These are phyloP conservation scores for Bovichtus diacanthus DNA, from an alignment of 2,797 vertebrate genomes.

Conservation along the genomic window DNA sequence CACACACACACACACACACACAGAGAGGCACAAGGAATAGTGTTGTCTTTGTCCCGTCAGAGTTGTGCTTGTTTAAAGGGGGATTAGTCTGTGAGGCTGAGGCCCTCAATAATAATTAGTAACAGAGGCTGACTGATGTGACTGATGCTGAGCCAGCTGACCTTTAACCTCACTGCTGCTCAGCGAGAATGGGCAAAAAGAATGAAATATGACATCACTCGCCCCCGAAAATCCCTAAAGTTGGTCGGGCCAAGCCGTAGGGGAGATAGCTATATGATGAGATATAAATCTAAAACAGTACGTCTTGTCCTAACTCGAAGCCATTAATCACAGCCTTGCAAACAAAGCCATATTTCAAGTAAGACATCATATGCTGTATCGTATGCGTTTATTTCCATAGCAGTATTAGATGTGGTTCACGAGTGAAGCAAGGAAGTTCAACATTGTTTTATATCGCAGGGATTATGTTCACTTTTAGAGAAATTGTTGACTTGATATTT, in stretches of 20 bases:
- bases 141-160: conserved; percentile 74
- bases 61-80: conserved; percentile 76
- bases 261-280: conserved; percentile 37
- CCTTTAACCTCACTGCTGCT: conserved; percentile 70
- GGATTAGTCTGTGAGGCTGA: conserved; percentile 55
- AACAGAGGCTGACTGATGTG: conserved; percentile 78
- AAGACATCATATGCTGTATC: not conserved
- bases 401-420: not conserved
- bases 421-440: conserved; percentile 1
- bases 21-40: conserved; percentile 60
- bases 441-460: not conserved
- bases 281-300: conserved; percentile 16
- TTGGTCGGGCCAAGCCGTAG: conserved; percentile 24
- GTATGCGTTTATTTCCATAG: not conserved
- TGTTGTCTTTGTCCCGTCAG: conserved; percentile 79
- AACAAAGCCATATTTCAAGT: conserved; percentile 8
- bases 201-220: conserved; percentile 75
- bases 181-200: conserved; percentile 50
- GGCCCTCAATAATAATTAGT: conserved; percentile 80
- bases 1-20: conserved; percentile 5
- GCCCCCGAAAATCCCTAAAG: conserved; percentile 8
- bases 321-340: not conserved
- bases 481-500: conserved; percentile 21
- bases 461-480: conserved; percentile 2
- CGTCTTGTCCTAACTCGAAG: not conserved